Percentiles rank a stretch among this genome's conserved stretches.
Evolutionary conservation across 2,888 invertebrate genomes (phyloP).

Genomic region (Sinelater perroti): DNA sequence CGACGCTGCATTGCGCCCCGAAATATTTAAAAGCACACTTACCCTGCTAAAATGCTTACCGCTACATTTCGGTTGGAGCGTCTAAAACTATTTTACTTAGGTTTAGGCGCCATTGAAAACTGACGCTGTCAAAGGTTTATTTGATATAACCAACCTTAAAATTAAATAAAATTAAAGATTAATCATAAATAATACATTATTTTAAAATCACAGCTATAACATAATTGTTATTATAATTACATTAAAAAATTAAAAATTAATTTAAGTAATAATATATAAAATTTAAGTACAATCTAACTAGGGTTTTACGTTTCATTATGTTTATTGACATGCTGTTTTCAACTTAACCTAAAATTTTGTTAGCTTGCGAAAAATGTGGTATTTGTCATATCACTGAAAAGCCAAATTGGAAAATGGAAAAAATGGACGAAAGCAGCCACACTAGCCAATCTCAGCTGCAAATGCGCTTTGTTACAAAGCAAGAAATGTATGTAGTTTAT

Average conservation of each 20-base stretch:
- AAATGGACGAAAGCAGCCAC: conserved; percentile 49
- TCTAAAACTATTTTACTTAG: too few relatives aligned
- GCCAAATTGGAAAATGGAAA: conserved; percentile 3
- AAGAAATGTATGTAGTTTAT: conserved; percentile 76
- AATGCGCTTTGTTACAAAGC: conserved; percentile 82
- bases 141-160: neutral
- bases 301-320: neutral
- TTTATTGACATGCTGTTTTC: neutral
- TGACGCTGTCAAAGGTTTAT: neutral
- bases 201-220: too few relatives aligned
- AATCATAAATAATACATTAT: too few relatives aligned
- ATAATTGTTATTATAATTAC: too few relatives aligned
- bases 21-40: too few relatives aligned
- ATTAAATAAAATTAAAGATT: too few relatives aligned
- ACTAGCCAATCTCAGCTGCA: conserved; percentile 71
- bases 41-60: too few relatives aligned
- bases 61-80: too few relatives aligned
- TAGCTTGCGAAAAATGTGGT: neutral
- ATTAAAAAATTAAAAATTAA: too few relatives aligned
- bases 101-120: too few relatives aligned
- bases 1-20: conserved; percentile 78
- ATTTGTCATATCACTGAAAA: neutral
- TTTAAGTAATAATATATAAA: too few relatives aligned
- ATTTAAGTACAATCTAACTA: too few relatives aligned
- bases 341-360: conserved; percentile 3